Percentiles rank a stretch among this genome's conserved stretches.
phyloP scores from a whole-genome alignment of 2,113 vertebrate genomes.

The Hippocampus barbouri region DNA sequence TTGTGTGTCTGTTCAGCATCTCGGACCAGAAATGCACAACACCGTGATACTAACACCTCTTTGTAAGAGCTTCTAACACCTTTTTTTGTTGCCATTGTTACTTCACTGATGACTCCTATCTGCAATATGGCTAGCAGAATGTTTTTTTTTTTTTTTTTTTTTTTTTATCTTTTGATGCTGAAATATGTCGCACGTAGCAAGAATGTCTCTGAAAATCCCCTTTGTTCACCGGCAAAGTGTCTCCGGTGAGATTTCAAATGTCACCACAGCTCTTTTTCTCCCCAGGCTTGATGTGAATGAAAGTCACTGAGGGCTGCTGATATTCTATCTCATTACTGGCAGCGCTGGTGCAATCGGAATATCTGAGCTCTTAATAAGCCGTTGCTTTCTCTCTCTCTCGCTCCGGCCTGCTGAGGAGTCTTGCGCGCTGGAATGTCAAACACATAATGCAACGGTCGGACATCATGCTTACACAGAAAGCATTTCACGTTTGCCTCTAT shows the following conservation, averaged over 20 bases:
- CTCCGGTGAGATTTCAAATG: slow-evolving; percentile 70
- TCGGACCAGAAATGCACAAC: slow-evolving; percentile 22
- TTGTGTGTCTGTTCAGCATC: neutral
- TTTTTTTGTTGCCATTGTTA: slow-evolving; percentile 39
- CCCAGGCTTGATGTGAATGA: slow-evolving; percentile 62
- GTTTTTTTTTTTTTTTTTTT: slow-evolving; percentile 5
- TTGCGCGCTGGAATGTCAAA: slow-evolving; percentile 68
- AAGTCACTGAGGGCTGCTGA: slow-evolving; percentile 55
- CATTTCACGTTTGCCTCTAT: slow-evolving; percentile 38
- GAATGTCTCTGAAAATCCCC: slow-evolving; percentile 28
- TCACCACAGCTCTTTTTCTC: slow-evolving; percentile 54
- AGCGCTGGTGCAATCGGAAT: slow-evolving; percentile 60
- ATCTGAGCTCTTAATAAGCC: slow-evolving; percentile 62
- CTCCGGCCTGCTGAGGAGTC: slow-evolving; percentile 47
- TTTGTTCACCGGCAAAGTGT: slow-evolving; percentile 54
- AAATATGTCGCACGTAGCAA: slow-evolving; percentile 38
- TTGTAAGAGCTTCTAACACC: no score
- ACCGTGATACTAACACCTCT: slow-evolving; percentile 9
- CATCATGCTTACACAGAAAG: slow-evolving; percentile 44
- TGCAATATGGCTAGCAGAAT: slow-evolving; percentile 20
- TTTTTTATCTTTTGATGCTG: slow-evolving; percentile 8
- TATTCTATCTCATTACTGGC: slow-evolving; percentile 73
- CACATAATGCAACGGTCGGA: slow-evolving; percentile 57
- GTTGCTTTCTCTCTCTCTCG: slow-evolving; percentile 52
- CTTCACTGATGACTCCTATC: slow-evolving; percentile 38